phyloP scores from a whole-genome alignment of 2,113 vertebrate genomes.

The Clupea harengus region DNA sequence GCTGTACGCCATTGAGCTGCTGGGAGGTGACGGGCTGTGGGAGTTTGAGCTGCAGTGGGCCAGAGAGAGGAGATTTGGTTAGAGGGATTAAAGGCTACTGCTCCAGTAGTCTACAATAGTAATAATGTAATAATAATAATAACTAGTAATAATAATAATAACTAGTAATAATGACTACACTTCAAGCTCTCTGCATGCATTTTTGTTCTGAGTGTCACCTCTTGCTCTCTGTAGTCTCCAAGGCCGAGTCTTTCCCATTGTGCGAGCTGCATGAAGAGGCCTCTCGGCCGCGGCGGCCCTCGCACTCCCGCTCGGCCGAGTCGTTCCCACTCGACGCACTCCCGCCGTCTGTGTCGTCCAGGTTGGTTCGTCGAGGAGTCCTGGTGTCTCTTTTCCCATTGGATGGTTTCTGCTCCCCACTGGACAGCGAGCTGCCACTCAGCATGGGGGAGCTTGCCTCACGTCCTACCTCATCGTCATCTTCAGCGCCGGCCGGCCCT shows the following conservation, averaged over 20 bases:
- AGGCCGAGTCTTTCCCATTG: conserved; percentile 82
- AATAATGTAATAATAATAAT: no score
- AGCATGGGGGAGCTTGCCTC: neutral
- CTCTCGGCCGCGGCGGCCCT: conserved; percentile 68
- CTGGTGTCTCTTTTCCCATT: conserved; percentile 36
- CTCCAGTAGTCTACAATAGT: neutral
- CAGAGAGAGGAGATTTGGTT: conserved; percentile 38
- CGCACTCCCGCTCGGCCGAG: conserved; percentile 78
- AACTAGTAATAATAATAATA: no score
- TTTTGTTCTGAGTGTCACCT: conserved; percentile 69
- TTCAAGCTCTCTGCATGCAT: neutral
- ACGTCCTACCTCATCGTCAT: conserved; percentile 37
- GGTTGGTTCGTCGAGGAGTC: conserved; percentile 56
- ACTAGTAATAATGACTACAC: neutral
- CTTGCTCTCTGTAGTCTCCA: conserved; percentile 82
- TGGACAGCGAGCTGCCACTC: conserved; percentile 21
- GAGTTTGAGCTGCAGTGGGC: conserved; percentile 72
- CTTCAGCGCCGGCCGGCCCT: conserved; percentile 48
- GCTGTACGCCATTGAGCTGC: conserved; percentile 86
- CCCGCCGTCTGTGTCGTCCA: conserved; percentile 79
- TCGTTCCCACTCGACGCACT: conserved; percentile 82
- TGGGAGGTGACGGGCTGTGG: conserved; percentile 84
- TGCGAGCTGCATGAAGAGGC: conserved; percentile 76
- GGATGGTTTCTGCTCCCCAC: neutral
- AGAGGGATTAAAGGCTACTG: neutral